phyloP scores from a whole-genome alignment of 1,140 invertebrate species.

The Popillia japonica region DNA sequence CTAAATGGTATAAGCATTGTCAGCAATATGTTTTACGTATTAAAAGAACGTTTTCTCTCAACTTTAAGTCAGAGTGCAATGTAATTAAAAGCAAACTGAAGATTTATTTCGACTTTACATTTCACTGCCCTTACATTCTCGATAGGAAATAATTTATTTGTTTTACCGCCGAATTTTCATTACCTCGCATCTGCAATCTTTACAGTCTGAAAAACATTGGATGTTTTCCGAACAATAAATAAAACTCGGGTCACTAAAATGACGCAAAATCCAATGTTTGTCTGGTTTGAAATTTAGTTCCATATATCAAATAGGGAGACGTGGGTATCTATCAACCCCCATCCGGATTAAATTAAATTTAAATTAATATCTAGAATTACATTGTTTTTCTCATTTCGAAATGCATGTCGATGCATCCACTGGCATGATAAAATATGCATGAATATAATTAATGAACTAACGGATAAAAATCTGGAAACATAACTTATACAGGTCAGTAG shows the following conservation, averaged over 20 bases:
- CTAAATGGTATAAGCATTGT: too few species aligned
- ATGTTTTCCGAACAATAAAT: slow-evolving; percentile 30
- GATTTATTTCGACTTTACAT: too few species aligned
- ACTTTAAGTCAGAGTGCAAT: too few species aligned
- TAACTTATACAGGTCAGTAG: background rate
- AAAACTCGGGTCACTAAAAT: slow-evolving; percentile 10
- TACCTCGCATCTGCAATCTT: background rate
- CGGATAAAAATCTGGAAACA: slow-evolving; percentile 24
- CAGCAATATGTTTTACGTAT: too few species aligned
- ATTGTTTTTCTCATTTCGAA: slow-evolving; percentile 25
- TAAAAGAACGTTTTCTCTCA: too few species aligned
- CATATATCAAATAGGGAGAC: slow-evolving; percentile 33
- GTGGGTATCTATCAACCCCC: background rate
- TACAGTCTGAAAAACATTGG: slow-evolving; percentile 28
- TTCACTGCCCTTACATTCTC: background rate
- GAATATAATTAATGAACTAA: slow-evolving; percentile 34
- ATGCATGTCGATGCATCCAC: too few species aligned
- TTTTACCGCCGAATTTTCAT: slow-evolving; percentile 9
- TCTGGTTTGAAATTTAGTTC: slow-evolving; percentile 3
- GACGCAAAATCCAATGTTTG: slow-evolving; percentile 25
- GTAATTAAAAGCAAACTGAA: too few species aligned
- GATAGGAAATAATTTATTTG: slow-evolving; percentile 24
- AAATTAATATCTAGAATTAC: slow-evolving; percentile 34
- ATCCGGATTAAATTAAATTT: slow-evolving; percentile 26
- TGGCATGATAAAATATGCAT: slow-evolving; percentile 26